Evolutionary conservation across 2,888 invertebrate genomes (phyloP), one percentile per base, ranked within the genome.

Genomic region (Noctuana brunneofusca): DNA sequence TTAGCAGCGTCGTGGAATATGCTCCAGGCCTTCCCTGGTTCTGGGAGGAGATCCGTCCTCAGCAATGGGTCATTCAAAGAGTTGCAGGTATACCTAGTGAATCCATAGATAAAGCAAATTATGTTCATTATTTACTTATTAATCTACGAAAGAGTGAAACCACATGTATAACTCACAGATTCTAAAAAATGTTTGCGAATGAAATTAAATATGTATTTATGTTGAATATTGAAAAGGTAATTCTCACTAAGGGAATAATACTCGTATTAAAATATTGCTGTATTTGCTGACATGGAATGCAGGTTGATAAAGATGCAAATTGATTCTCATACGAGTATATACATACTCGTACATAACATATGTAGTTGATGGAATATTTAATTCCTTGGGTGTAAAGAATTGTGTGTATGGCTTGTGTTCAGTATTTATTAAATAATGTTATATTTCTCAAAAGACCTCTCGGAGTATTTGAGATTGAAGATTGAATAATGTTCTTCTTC

Each of bases 331-430:
- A n/a, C n/a, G n/a, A n/a, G n/a, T n/a, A n/a, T n/a, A n/a, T n/a
- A n/a, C n/a, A n/a, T n/a, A n/a, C n/a, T n/a, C n/a, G n/a, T n/a
- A n/a, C n/a, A n/a, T n/a, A n/a, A n/a, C n/a, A 9, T 41, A 16
- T 16, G 41, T 41, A 41, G 1, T 16, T 41, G 41, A 41, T 41
- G 41, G 41, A 41, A 41, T 41, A 41, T 41, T 41, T 16, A 41
- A 41, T 41, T 41, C 41, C 41, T 16, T 41, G 16, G 16, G 41
- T 41, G 41, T 16, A 38, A 38, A 38, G 38, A n/a, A n/a, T n/a
- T n/a, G 4, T 14, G 14, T 38, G 14, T 14, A 14, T 14, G 12
- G 14, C 38, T 14, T 14, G 38, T 14, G 38, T 38, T 38, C 38
- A 14, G 38, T 14, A 38, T 30, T 24, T 24, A 24, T 24, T 24